These are phyloP conservation scores for Galago senegalensis DNA, from an alignment of 2,797 vertebrate species.

Conservation along the genomic window DNA sequence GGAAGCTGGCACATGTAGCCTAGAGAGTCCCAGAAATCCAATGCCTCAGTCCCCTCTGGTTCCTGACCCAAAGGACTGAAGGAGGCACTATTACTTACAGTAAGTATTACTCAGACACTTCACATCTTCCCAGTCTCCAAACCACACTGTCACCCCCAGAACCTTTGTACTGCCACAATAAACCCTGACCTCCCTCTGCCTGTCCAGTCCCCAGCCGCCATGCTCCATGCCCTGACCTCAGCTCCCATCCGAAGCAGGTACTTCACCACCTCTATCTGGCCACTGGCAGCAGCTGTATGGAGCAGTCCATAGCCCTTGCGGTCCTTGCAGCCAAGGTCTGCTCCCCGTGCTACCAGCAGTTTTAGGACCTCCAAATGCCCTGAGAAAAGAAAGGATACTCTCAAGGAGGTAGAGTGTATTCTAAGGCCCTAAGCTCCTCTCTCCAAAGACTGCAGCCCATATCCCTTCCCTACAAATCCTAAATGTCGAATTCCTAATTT, in stretches of 20 bases:
- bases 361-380: conserved; percentile 97
- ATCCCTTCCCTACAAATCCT: background rate
- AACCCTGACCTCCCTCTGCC: background rate
- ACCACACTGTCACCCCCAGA: background rate
- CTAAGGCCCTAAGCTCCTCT: background rate
- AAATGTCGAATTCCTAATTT: conserved; percentile 9
- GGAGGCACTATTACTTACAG: background rate
- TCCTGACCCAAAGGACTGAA: background rate
- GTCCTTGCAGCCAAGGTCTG: conserved; percentile 96
- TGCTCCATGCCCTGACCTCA: conserved; percentile 91
- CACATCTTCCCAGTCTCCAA: background rate
- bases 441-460: background rate
- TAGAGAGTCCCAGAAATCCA: conserved; percentile 43
- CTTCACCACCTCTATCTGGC: conserved; percentile 96
- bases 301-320: conserved; percentile 97
- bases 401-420: background rate
- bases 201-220: background rate
- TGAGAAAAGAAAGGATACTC: conserved; percentile 75
- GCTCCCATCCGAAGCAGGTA: conserved; percentile 95
- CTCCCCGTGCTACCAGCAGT: conserved; percentile 95
- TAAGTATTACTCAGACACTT: background rate
- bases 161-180: background rate
- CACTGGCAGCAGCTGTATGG: conserved; percentile 96
- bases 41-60: background rate
- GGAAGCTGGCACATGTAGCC: background rate